Conservation (phyloP, 2,797 vertebrate genomes). For the Oreonectes daqikongensis region DNA sequence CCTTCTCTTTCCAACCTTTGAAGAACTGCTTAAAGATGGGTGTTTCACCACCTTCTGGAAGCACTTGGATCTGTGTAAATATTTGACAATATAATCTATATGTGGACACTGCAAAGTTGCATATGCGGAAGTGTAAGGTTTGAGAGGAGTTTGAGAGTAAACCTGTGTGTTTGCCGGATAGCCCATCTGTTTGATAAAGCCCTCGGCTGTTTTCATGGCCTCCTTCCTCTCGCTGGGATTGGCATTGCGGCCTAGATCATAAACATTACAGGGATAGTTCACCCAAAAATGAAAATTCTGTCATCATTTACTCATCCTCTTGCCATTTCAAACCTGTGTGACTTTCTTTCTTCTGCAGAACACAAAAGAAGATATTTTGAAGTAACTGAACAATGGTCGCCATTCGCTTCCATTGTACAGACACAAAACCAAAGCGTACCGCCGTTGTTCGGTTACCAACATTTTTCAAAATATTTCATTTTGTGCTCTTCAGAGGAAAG, state of each 20-base stretch:
- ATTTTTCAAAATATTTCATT: too few relatives aligned
- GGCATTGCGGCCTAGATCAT: slow-evolving; percentile 80
- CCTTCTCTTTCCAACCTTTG: slow-evolving; percentile 83
- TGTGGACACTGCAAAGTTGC: background rate
- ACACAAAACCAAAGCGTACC: too few relatives aligned
- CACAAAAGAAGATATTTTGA: too few relatives aligned
- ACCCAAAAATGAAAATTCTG: too few relatives aligned
- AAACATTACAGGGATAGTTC: background rate
- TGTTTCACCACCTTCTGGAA: slow-evolving; percentile 90
- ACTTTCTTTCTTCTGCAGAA: too few relatives aligned
- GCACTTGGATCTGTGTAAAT: slow-evolving; percentile 85
- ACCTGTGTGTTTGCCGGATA: slow-evolving; percentile 87
- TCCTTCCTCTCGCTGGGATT: slow-evolving; percentile 86
- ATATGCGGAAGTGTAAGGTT: background rate
- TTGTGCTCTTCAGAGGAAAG: too few relatives aligned
- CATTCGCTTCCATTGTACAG: too few relatives aligned
- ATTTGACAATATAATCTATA: background rate
- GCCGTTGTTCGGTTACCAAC: too few relatives aligned
- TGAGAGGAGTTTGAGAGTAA: background rate
- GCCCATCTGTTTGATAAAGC: slow-evolving; percentile 87
- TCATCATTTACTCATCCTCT: too few relatives aligned
- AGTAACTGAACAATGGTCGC: too few relatives aligned
- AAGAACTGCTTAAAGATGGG: slow-evolving; percentile 94
- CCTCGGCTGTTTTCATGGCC: slow-evolving; percentile 90
- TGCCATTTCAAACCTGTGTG: too few relatives aligned